phyloP scores from a whole-genome alignment of 2,888 invertebrate species.

The Drosophila melanosoma region DNA sequence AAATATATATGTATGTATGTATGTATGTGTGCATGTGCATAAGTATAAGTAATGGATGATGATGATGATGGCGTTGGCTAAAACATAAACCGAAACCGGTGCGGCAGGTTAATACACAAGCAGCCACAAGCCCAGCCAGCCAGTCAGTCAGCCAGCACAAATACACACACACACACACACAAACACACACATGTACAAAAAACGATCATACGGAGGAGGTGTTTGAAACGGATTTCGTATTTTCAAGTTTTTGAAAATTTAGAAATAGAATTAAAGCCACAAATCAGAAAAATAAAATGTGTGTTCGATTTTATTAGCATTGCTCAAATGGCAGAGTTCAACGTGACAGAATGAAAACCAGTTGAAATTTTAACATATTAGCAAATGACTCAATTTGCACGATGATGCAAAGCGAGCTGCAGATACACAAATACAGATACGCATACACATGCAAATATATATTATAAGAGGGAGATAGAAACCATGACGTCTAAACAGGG shows the following conservation, averaged over 20 bases:
- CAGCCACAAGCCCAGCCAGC: conserved; percentile 29
- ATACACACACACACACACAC: conserved; percentile 17
- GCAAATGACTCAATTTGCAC: conserved; percentile 55
- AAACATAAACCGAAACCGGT: conserved; percentile 83
- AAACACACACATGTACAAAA: conserved; percentile 16
- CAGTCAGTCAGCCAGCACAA: conserved; percentile 17
- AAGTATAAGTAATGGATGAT: conserved; percentile 62
- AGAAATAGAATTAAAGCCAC: conserved; percentile 19
- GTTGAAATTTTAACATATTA: conserved; percentile 27
- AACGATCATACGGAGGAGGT: conserved; percentile 6
- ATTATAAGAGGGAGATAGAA: neutral
- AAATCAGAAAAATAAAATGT: conserved; percentile 13
- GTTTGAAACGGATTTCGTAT: conserved; percentile 34
- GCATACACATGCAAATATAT: neutral
- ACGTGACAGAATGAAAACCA: conserved; percentile 15
- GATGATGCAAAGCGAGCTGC: conserved; percentile 7
- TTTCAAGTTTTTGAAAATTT: conserved; percentile 32
- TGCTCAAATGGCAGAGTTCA: conserved; percentile 59
- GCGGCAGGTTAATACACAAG: conserved; percentile 80
- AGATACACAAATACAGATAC: neutral
- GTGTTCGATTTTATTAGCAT: conserved; percentile 21
- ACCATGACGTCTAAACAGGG: conserved; percentile 41
- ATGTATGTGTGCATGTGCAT: conserved; percentile 1
- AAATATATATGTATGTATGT: neutral
- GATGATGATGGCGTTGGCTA: conserved; percentile 73